Conservation (phyloP, 2,113 vertebrate genomes). For the Amazona vittata region DNA sequence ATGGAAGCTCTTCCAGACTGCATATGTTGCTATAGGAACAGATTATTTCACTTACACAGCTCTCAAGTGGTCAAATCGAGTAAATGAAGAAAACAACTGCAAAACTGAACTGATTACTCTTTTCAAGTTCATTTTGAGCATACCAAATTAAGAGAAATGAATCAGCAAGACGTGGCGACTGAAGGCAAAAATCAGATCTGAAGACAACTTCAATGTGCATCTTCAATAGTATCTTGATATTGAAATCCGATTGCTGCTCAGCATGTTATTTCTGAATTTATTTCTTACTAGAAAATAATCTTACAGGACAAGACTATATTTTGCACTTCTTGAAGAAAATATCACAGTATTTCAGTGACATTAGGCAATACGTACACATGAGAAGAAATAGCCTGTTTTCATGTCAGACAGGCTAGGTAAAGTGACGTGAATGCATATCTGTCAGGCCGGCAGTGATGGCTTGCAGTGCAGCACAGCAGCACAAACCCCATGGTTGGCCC, state of each 20-base stretch:
- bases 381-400: neutral
- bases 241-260: neutral
- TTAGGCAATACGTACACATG: neutral
- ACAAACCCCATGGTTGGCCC: neutral
- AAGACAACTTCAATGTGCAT: neutral
- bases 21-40: slow-evolving; percentile 45
- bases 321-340: neutral
- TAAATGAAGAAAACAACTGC: neutral
- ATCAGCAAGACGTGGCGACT: neutral
- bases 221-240: neutral
- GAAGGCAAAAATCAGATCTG: neutral
- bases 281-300: neutral
- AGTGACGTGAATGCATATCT: neutral
- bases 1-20: neutral
- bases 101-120: slow-evolving; percentile 22
- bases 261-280: neutral
- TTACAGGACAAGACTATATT: neutral
- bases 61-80: neutral
- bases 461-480: neutral
- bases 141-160: neutral
- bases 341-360: neutral
- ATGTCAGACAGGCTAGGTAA: neutral
- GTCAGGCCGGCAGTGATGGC: accelerated
- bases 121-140: neutral
- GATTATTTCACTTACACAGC: neutral